These are phyloP conservation scores for Phyllotreta cruciferae DNA, from an alignment of 2,888 invertebrate species.

Conservation along the genomic window DNA sequence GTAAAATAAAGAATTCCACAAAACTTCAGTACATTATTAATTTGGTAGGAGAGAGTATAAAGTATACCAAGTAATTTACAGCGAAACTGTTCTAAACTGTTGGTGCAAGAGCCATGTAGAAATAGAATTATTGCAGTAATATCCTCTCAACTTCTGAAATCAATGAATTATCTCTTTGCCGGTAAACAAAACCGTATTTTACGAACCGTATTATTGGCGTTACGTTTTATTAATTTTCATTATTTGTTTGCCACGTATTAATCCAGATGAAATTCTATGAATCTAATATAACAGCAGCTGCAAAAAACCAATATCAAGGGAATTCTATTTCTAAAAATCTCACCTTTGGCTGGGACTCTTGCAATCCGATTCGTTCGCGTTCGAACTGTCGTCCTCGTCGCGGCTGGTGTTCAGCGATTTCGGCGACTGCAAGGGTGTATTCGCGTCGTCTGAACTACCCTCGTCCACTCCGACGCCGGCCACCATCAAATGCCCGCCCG, in stretches of 20 bases:
- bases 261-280: neutral
- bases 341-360: conserved; percentile 76
- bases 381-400: conserved; percentile 75
- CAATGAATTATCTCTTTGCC: neutral
- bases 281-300: neutral
- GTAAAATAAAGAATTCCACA: too few relatives aligned
- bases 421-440: conserved; percentile 59
- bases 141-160: too few relatives aligned
- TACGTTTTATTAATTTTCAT: conserved; percentile 3
- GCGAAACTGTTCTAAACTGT: too few relatives aligned
- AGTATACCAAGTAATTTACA: too few relatives aligned
- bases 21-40: too few relatives aligned
- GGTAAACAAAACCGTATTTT: conserved; percentile 4
- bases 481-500: conserved; percentile 42
- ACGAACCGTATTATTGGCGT: neutral
- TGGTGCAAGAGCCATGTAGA: too few relatives aligned
- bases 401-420: conserved; percentile 66
- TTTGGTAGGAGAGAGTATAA: too few relatives aligned
- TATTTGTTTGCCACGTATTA: neutral
- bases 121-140: too few relatives aligned
- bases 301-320: neutral
- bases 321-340: neutral
- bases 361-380: conserved; percentile 72
- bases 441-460: conserved; percentile 58
- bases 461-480: conserved; percentile 47